These are phyloP conservation scores for Cephus pulcher DNA, from an alignment of 2,888 invertebrate species.

Conservation along the genomic window DNA sequence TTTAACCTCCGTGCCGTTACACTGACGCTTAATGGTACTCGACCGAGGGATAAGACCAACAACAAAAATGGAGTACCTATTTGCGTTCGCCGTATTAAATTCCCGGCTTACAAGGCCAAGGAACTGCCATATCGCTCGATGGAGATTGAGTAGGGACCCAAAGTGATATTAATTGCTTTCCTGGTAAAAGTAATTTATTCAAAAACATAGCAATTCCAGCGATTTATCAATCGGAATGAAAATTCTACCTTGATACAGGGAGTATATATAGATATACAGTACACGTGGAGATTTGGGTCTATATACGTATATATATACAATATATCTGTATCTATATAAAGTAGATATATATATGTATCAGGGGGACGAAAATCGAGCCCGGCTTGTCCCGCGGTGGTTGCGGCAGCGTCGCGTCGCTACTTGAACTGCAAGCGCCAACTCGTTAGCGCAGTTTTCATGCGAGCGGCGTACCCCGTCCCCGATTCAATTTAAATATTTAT, in stretches of 20 bases:
- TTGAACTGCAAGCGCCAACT: background rate
- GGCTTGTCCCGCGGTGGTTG: background rate
- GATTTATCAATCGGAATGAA: background rate
- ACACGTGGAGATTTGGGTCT: background rate
- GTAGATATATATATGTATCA: too few relatives aligned
- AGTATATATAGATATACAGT: background rate
- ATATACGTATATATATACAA: background rate
- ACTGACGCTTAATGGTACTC: background rate
- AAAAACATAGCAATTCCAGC: background rate
- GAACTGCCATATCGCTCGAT: background rate
- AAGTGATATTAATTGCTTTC: background rate
- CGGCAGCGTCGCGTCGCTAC: background rate
- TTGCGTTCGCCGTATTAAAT: background rate
- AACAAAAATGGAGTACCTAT: background rate
- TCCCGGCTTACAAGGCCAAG: background rate
- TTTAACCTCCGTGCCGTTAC: background rate
- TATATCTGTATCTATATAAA: background rate
- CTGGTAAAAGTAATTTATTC: background rate
- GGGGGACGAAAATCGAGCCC: background rate
- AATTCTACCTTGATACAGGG: background rate
- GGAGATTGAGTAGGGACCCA: background rate
- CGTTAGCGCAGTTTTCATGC: slow-evolving; percentile 7
- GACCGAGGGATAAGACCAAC: background rate
- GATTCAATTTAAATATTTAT: slow-evolving; percentile 4
- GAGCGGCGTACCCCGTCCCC: background rate